A percentile compares a stretch with the other conserved stretches of the same genome.
Conservation (phyloP, 2,888 invertebrate genomes). For the Morpho achilles region DNA sequence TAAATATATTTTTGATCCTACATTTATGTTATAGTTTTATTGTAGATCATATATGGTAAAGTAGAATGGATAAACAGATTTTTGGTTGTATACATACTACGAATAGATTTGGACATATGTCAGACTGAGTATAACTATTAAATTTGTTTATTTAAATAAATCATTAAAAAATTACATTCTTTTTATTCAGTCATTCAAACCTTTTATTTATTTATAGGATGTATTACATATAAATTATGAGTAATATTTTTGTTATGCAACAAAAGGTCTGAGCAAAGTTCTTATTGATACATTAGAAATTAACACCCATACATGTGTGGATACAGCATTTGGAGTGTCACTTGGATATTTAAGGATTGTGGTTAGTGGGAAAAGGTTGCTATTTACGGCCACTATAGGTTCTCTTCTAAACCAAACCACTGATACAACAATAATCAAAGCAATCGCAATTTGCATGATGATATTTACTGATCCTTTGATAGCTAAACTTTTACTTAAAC, state of each 20-base stretch:
- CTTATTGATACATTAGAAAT: slow-evolving; percentile 67
- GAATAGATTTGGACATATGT: slow-evolving; percentile 56
- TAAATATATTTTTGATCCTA: slow-evolving; percentile 13
- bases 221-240: slow-evolving; percentile 4
- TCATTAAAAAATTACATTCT: slow-evolving; percentile 34
- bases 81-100: slow-evolving; percentile 56
- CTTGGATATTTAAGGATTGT: slow-evolving; percentile 64
- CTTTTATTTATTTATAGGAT: neutral
- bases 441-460: slow-evolving; percentile 51
- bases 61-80: slow-evolving; percentile 38
- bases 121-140: slow-evolving; percentile 73
- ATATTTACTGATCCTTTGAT: slow-evolving; percentile 59
- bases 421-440: slow-evolving; percentile 51
- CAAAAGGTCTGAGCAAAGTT: slow-evolving; percentile 57
- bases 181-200: slow-evolving; percentile 17
- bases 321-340: slow-evolving; percentile 61
- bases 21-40: slow-evolving; percentile 13
- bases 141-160: slow-evolving; percentile 67
- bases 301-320: slow-evolving; percentile 68
- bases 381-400: slow-evolving; percentile 61
- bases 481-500: slow-evolving; percentile 58
- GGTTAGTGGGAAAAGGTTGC: slow-evolving; percentile 60
- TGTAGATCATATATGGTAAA: too few species aligned
- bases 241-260: neutral
- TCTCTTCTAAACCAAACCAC: slow-evolving; percentile 65